Conservation (phyloP, 2,888 invertebrate genomes). For the Plusia festucae region DNA sequence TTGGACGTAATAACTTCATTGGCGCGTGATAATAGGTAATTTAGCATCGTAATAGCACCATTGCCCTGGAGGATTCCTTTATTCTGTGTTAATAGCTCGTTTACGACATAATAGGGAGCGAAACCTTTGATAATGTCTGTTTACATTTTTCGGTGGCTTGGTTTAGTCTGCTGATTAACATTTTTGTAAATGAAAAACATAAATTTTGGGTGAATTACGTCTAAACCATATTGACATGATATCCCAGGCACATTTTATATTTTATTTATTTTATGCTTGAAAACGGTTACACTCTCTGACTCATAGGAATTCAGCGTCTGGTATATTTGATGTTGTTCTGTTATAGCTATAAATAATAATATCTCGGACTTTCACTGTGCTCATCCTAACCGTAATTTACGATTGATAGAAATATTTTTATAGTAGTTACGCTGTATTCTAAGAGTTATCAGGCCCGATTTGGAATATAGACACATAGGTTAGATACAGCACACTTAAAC, state of each 20-base stretch:
- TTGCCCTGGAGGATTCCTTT: constrained; percentile 57
- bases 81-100: constrained; percentile 60
- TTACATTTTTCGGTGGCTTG: constrained; percentile 39
- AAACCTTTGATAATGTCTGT: constrained; percentile 36
- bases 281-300: neutral
- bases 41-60: constrained; percentile 57
- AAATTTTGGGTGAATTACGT: constrained; percentile 2
- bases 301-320: neutral
- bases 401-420: no score
- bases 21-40: constrained; percentile 59
- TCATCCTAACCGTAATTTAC: no score
- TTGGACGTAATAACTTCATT: constrained; percentile 57
- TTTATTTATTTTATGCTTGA: neutral
- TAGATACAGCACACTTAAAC: no score
- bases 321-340: neutral
- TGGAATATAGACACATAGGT: no score
- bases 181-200: constrained; percentile 8
- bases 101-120: constrained; percentile 52
- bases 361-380: neutral
- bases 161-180: constrained; percentile 17
- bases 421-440: no score
- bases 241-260: no score
- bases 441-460: no score
- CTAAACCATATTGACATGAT: constrained; percentile 1
- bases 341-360: neutral